Conservation (phyloP, 2,888 invertebrate genomes). For the Aelia acuminata region DNA sequence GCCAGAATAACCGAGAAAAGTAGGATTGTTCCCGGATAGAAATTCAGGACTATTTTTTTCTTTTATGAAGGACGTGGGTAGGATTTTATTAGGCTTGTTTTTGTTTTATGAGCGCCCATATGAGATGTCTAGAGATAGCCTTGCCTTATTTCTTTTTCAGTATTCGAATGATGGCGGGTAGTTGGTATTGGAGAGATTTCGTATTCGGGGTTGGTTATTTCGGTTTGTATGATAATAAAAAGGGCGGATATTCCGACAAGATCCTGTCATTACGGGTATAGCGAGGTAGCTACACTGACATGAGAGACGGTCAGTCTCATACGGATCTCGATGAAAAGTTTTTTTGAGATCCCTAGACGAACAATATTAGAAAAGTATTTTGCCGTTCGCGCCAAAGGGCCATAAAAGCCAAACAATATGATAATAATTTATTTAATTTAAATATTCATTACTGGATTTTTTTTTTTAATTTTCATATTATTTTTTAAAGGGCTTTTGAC, state of each 20-base stretch:
- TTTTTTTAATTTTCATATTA: no score
- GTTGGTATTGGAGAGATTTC: not conserved
- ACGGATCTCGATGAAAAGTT: no score
- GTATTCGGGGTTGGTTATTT: not conserved
- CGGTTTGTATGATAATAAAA: no score
- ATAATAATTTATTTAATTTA: no score
- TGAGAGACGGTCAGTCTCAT: no score
- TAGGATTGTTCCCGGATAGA: not conserved
- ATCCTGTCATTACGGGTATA: not conserved
- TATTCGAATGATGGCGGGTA: not conserved
- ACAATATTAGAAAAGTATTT: no score
- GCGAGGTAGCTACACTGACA: no score
- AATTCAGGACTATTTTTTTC: not conserved
- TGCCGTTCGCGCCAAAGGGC: no score
- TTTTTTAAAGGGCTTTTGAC: no score
- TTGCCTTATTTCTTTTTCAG: not conserved
- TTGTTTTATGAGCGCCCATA: not conserved
- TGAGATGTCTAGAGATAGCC: not conserved
- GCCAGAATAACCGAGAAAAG: slow-evolving; percentile 25
- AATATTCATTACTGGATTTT: no score
- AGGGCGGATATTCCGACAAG: not conserved
- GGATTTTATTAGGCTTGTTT: not conserved
- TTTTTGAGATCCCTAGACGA: no score
- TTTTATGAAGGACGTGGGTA: not conserved
- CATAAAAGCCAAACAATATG: no score